Conservation (phyloP, 2,888 invertebrate genomes). For the Hartigia nigra region DNA sequence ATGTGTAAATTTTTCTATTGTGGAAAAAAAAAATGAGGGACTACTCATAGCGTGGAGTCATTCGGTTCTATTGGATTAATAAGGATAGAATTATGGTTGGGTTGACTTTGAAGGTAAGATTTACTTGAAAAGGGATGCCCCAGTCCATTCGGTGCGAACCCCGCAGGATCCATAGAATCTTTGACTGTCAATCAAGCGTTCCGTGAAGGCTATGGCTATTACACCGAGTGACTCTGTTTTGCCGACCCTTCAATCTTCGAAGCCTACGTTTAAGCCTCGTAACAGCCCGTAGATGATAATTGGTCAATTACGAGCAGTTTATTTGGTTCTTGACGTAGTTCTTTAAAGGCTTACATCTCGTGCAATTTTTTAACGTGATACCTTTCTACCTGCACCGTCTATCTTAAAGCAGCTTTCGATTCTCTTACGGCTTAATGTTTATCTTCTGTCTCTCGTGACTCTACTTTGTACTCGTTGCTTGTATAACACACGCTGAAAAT, state of each 20-base stretch:
- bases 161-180: not conserved
- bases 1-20: not conserved
- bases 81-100: not conserved
- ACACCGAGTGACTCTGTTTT: slow-evolving; percentile 42
- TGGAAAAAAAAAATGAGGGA: not conserved
- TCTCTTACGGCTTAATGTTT: slow-evolving; percentile 8
- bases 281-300: slow-evolving; percentile 37
- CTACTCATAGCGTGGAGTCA: not conserved
- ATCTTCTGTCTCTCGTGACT: not conserved
- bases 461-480: not conserved
- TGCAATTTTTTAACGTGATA: not conserved
- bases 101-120: not conserved
- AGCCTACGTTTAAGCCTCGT: slow-evolving; percentile 18
- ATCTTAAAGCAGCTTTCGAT: slow-evolving; percentile 19
- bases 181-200: not conserved
- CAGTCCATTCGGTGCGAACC: not conserved
- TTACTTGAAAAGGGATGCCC: not conserved
- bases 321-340: not conserved
- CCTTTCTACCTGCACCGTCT: not conserved
- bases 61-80: not conserved
- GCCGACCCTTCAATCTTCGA: slow-evolving; percentile 42
- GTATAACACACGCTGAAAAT: not conserved
- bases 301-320: slow-evolving; percentile 40
- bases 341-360: slow-evolving; percentile 10
- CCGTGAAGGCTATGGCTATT: slow-evolving; percentile 31